Conservation (phyloP, 2,797 vertebrate genomes). For the Hemibagrus guttatus region DNA sequence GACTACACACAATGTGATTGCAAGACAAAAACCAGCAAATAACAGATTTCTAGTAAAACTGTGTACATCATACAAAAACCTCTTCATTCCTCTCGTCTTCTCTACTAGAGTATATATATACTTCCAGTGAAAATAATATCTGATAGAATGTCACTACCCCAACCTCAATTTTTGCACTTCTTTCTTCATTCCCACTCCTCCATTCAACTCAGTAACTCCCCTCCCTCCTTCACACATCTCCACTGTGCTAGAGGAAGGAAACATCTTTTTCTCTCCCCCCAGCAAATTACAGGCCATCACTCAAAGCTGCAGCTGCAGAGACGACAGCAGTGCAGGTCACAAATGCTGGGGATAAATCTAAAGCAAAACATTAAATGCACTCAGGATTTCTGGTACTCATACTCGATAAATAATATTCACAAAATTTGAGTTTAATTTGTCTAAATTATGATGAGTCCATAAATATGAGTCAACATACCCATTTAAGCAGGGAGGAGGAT, state of each 20-base stretch:
- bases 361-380: background rate
- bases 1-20: background rate
- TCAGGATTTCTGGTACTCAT: background rate
- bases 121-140: background rate
- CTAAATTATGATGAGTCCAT: background rate
- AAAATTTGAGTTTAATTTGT: background rate
- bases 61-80: background rate
- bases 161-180: background rate
- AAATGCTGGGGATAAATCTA: conserved; percentile 1
- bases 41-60: background rate
- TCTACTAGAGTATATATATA: background rate
- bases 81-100: background rate
- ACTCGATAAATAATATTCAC: background rate
- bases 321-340: background rate
- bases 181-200: conserved; percentile 5
- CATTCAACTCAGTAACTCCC: conserved; percentile 2
- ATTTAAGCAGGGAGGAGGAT: too few species aligned
- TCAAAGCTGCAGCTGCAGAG: conserved; percentile 33
- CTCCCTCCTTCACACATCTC: background rate
- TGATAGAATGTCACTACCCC: background rate
- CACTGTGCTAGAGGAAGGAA: conserved; percentile 23
- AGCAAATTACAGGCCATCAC: conserved; percentile 37
- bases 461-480: background rate
- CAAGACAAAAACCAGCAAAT: background rate
- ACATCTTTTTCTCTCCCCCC: conserved; percentile 21